phyloP scores from a whole-genome alignment of 23 tunicate species.

The Botrylloides violaceus region DNA sequence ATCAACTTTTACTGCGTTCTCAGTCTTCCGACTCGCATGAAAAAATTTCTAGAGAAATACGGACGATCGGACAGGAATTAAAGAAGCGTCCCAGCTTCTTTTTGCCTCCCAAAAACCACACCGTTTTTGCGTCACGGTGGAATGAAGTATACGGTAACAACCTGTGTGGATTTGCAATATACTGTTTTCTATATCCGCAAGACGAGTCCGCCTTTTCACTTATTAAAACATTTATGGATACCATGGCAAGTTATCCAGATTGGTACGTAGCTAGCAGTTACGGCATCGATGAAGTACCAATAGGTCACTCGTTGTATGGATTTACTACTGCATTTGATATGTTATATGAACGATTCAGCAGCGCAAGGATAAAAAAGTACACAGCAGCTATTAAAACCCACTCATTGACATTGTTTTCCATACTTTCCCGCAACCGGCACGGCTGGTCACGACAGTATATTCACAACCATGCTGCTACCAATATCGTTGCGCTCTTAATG shows the following conservation, averaged over 20 bases:
- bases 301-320: constrained; percentile 78
- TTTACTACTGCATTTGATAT: constrained; percentile 78
- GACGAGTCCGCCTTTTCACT: constrained; percentile 55
- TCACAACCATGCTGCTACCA: constrained; percentile 97
- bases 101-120: constrained; percentile 68
- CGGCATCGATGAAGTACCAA: constrained; percentile 71
- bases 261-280: constrained; percentile 80
- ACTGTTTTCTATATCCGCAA: constrained; percentile 62
- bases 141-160: constrained; percentile 96
- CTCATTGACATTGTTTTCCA: constrained; percentile 11
- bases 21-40: constrained; percentile 57
- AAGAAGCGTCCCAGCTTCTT: constrained; percentile 32
- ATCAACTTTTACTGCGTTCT: constrained; percentile 31
- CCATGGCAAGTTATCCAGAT: constrained; percentile 69
- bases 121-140: constrained; percentile 71
- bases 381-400: constrained; percentile 37
- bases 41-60: constrained; percentile 60
- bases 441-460: constrained; percentile 88
- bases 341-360: constrained; percentile 33
- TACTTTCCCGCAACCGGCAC: constrained; percentile 20
- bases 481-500: constrained; percentile 42
- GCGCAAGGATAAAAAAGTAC: constrained; percentile 17
- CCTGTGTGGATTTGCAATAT: constrained; percentile 86
- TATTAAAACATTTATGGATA: constrained; percentile 59
- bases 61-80: constrained; percentile 51